phyloP scores from a whole-genome alignment of 2,113 vertebrate genomes.

The Zapornia atra region DNA sequence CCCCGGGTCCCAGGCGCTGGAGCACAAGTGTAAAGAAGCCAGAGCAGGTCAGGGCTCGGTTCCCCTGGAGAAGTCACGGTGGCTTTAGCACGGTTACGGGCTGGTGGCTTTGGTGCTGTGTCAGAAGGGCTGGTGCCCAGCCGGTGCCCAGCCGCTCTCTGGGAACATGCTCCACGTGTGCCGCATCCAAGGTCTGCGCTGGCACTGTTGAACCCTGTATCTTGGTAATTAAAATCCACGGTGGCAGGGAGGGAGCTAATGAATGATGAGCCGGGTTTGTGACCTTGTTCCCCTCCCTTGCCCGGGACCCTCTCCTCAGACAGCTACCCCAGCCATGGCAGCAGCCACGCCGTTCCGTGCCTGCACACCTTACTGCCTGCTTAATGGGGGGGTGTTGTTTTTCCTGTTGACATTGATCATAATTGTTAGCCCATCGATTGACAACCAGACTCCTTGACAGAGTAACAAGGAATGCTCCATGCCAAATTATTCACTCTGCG shows the following conservation, averaged over 20 bases:
- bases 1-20: background rate
- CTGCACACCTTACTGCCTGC: background rate
- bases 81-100: accelerated
- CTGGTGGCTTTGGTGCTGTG: accelerated
- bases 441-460: background rate
- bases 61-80: background rate
- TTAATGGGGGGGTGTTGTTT: background rate
- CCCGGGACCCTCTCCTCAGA: background rate
- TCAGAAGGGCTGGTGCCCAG: background rate
- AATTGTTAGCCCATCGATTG: constrained; percentile 56
- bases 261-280: background rate
- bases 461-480: background rate
- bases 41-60: background rate
- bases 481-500: constrained; percentile 5
- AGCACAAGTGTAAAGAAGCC: background rate
- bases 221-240: background rate
- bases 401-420: constrained; percentile 55
- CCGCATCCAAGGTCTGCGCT: accelerated
- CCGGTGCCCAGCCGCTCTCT: background rate
- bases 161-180: accelerated
- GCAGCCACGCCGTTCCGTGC: background rate
- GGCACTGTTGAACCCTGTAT: background rate
- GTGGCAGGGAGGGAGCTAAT: background rate
- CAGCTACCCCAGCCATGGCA: background rate
- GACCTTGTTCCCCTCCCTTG: background rate